These are phyloP conservation scores for Neodiprion pinetum DNA, from an alignment of 1,140 invertebrate species.

Conservation along the genomic window DNA sequence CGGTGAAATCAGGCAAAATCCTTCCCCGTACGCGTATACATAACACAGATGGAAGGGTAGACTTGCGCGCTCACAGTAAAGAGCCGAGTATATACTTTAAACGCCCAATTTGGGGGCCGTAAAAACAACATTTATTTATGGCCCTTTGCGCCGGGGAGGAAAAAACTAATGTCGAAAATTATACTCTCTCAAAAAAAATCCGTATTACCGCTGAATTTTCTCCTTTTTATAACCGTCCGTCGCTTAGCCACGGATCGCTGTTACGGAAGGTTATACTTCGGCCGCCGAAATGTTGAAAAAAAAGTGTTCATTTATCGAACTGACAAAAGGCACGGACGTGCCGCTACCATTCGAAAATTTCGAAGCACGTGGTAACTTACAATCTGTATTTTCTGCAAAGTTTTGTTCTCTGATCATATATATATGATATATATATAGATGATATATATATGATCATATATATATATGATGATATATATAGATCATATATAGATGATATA, in stretches of 20 bases:
- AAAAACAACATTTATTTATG: conserved; percentile 64
- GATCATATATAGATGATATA: too few relatives aligned
- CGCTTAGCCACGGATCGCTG: background rate
- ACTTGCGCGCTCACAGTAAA: conserved; percentile 31
- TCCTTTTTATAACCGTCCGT: conserved; percentile 12
- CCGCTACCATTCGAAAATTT: too few relatives aligned
- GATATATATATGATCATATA: too few relatives aligned
- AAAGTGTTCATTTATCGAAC: background rate
- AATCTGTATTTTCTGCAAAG: too few relatives aligned
- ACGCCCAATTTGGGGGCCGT: conserved; percentile 61
- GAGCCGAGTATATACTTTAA: conserved; percentile 52
- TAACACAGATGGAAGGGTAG: background rate
- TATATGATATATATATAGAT: too few relatives aligned
- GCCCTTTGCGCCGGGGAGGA: conserved; percentile 33
- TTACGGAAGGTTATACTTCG: background rate
- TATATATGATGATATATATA: too few relatives aligned
- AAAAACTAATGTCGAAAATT: conserved; percentile 42
- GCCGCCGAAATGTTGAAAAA: background rate
- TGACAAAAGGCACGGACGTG: too few relatives aligned
- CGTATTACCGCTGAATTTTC: conserved; percentile 34
- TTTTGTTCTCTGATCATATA: too few relatives aligned
- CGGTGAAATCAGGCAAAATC: too few relatives aligned
- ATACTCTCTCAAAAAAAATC: conserved; percentile 43
- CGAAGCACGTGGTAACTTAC: too few relatives aligned
- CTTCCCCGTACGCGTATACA: background rate